These are phyloP conservation scores for Dioctria rufipes DNA, from an alignment of 2,888 invertebrate species.

Conservation along the genomic window DNA sequence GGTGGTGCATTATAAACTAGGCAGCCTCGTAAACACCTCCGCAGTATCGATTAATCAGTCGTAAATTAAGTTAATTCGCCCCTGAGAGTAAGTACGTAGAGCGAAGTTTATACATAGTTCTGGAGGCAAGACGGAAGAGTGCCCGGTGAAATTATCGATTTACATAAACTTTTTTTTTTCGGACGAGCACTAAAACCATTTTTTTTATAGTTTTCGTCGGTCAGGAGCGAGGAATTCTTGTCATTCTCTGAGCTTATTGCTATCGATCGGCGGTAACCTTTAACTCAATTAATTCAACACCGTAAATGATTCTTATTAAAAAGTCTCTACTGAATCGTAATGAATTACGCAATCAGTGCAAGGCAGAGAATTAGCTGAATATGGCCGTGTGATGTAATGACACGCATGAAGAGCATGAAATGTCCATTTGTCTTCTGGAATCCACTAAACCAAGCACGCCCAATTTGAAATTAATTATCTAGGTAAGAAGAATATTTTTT, in stretches of 20 bases:
- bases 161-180: neutral
- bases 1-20: neutral
- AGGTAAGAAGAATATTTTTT: neutral
- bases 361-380: neutral
- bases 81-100: neutral
- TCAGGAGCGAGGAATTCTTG: neutral
- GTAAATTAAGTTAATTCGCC: slow-evolving; percentile 45
- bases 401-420: neutral
- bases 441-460: neutral
- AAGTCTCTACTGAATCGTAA: neutral
- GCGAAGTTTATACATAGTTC: neutral
- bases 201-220: neutral
- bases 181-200: neutral
- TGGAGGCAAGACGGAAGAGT: neutral
- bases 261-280: slow-evolving; percentile 16
- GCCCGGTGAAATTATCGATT: neutral
- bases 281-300: slow-evolving; percentile 30
- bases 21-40: neutral
- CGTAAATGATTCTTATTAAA: neutral
- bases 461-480: slow-evolving; percentile 14
- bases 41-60: slow-evolving; percentile 34
- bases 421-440: neutral
- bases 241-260: neutral
- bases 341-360: slow-evolving; percentile 38
- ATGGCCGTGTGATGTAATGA: neutral